Conservation (phyloP, 2,888 invertebrate genomes). For the Xestia rhomboidea region DNA sequence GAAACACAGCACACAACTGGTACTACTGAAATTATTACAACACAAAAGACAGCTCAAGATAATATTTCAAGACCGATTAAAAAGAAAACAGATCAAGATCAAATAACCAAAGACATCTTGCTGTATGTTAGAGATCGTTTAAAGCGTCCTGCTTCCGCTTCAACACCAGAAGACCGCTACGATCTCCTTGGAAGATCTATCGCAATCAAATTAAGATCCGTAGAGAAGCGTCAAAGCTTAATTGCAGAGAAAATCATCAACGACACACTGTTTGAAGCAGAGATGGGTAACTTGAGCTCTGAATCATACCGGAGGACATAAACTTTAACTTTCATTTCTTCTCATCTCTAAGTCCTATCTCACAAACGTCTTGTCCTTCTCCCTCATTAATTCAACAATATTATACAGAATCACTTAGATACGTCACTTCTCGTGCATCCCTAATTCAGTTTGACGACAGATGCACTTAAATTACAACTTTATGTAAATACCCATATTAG, state of each 20-base stretch:
- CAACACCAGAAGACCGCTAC: conserved; percentile 5
- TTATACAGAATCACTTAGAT: neutral
- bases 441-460: too few species aligned
- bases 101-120: conserved; percentile 1
- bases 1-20: neutral
- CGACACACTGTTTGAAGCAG: conserved; percentile 57
- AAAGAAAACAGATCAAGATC: conserved; percentile 1
- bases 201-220: neutral
- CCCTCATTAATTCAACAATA: neutral
- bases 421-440: neutral
- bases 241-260: conserved; percentile 60
- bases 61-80: neutral
- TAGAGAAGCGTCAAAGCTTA: conserved; percentile 26
- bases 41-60: neutral
- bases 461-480: too few species aligned
- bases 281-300: conserved; percentile 21
- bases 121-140: neutral
- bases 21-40: neutral
- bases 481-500: too few species aligned
- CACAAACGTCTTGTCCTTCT: neutral
- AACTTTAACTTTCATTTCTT: neutral
- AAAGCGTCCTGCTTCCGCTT: conserved; percentile 1
- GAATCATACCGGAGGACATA: neutral
- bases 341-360: neutral
- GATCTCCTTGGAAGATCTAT: conserved; percentile 10